Evolutionary conservation across 1,140 invertebrate species (phyloP).

Genomic region (Lamellibrachia luymesi): DNA sequence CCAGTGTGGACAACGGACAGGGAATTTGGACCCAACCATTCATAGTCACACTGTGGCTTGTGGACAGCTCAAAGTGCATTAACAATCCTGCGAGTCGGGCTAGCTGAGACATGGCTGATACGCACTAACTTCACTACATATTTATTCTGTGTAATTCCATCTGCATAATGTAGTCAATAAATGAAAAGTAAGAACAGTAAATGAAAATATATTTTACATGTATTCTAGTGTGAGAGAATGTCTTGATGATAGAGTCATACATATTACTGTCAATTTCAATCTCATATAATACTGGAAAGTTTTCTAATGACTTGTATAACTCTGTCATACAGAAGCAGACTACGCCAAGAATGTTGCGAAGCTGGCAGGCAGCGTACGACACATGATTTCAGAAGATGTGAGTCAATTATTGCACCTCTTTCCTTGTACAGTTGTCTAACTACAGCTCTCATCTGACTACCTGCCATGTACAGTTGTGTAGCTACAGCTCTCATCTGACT

Average conservation of each 20-base stretch:
- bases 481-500: too few relatives aligned
- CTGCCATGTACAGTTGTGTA: neutral
- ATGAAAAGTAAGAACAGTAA: too few relatives aligned
- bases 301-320: neutral
- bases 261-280: neutral
- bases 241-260: neutral
- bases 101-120: too few relatives aligned
- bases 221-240: neutral
- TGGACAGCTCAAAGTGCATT: too few relatives aligned
- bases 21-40: too few relatives aligned
- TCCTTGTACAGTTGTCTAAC: neutral
- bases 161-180: too few relatives aligned
- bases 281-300: neutral
- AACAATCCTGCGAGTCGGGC: too few relatives aligned
- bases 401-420: constrained; percentile 24
- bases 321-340: constrained; percentile 57
- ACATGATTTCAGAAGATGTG: constrained; percentile 62
- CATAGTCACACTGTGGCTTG: too few relatives aligned
- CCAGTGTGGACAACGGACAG: too few relatives aligned
- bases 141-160: too few relatives aligned
- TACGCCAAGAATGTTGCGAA: constrained; percentile 60
- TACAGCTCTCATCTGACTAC: too few relatives aligned
- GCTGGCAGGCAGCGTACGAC: constrained; percentile 58
- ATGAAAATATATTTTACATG: neutral
- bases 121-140: too few relatives aligned